Conservation (phyloP, 2,113 vertebrate genomes). For the Hypocryptadius cinnamomeus region DNA sequence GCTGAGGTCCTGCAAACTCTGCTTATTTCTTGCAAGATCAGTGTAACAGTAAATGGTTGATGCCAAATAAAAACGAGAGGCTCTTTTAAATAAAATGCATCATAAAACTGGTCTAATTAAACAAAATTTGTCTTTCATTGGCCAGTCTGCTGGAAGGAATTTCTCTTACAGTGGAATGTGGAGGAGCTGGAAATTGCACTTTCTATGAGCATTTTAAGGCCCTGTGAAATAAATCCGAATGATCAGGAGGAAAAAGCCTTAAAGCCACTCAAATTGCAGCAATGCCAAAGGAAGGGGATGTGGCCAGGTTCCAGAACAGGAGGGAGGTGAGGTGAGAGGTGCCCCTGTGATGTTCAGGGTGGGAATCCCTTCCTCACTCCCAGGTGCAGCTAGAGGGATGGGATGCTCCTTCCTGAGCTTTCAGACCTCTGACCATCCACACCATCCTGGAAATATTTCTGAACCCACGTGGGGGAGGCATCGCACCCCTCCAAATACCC, state of each 20-base stretch:
- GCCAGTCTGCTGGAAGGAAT: neutral
- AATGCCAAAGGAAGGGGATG: neutral
- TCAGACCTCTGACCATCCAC: neutral
- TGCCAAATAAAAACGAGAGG: neutral
- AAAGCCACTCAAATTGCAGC: neutral
- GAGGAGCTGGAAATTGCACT: neutral
- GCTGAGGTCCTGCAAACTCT: neutral
- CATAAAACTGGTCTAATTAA: neutral
- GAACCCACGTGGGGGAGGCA: neutral
- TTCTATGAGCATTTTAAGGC: neutral
- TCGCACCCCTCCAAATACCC: neutral
- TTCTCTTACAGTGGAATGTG: neutral
- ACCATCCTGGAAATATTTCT: neutral
- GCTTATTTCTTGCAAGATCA: neutral
- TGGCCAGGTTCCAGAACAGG: neutral
- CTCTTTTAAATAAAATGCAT: neutral
- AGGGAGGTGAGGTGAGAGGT: neutral
- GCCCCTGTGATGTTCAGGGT: neutral
- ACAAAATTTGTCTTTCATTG: neutral
- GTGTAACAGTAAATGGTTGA: neutral
- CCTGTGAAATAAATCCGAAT: neutral
- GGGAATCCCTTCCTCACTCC: neutral
- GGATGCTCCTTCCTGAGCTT: neutral
- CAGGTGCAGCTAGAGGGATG: neutral
- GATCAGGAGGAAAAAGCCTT: neutral